Base-by-base conservation (phyloP, 2,113 vertebrate genomes). In the Poicephalus meyeri region DNA sequence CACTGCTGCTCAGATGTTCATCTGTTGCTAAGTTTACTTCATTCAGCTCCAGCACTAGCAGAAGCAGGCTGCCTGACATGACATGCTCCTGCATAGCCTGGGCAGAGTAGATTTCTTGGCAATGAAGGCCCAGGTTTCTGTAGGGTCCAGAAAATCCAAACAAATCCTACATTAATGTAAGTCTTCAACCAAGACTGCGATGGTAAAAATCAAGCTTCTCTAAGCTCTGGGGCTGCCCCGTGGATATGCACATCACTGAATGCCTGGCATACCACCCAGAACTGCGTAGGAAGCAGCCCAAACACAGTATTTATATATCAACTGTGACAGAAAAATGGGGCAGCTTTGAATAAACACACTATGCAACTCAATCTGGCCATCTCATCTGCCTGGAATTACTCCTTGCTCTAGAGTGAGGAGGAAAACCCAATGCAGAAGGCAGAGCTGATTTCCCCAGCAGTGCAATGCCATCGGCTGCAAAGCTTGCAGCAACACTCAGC, bases 321-420 rank as follows among this genome's bases (percentile, higher is more conserved):
- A 74, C 70, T 83, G 92, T 86, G 90, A 94, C 80, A 92, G 86
- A 47, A 87, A 93, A 94, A 93, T 74, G 88, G 94, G 86, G 80
- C 92, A 95, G 60, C 77, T 93, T 92, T 88, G 64, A 92, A 92
- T 80, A 93, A 93, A 88, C 83, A 86, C 82, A 65, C 69, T 50
- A 35, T 80, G 53, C 17, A 10, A 60, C 61, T 93, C 82, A 80
- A 26, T 78, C 60, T 88, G 88, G 68, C 42, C 50, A 85, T 24
- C 72, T 82, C 80, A 17, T 89, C 85, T 68, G 70, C 88, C 90
- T 86, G 64, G 76, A 86, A 26, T 11, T 31, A 9, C 58, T 87
- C 61, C 61, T 76, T 70, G 31, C 91, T 49, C 65, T 8, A 35
- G 50, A 28, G 16, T 8, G 26, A 18, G 64, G 55, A 84, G 71